Evolutionary conservation across 2,113 vertebrate species (phyloP).

Genomic region (Poeciliopsis retropinna): DNA sequence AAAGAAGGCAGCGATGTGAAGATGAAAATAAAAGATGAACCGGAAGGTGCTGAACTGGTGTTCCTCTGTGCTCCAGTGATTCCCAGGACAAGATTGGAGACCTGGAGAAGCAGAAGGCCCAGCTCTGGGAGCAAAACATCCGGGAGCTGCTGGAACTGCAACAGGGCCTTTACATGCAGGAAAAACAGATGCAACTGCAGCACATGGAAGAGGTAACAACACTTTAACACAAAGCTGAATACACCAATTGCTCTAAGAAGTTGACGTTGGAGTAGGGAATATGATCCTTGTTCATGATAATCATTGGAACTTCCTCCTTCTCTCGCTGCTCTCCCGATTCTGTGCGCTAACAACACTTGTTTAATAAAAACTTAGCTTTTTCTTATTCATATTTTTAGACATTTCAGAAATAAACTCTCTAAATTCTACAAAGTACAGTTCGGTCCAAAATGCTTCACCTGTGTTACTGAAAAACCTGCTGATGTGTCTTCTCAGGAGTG

Average conservation of each 20-base stretch:
- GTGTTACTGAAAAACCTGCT: conserved; percentile 23
- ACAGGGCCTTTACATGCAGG: conserved; percentile 73
- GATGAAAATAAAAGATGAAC: not conserved
- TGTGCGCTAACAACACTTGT: too few relatives aligned
- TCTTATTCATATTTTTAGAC: too few relatives aligned
- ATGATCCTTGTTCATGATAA: too few relatives aligned
- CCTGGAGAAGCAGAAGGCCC: conserved; percentile 63
- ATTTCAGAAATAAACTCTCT: too few relatives aligned
- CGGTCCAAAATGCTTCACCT: too few relatives aligned
- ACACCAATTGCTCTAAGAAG: too few relatives aligned
- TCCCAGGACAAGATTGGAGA: conserved; percentile 36
- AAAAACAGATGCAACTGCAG: conserved; percentile 74
- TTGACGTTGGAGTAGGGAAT: not conserved
- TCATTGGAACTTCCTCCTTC: too few relatives aligned
- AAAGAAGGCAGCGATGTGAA: not conserved
- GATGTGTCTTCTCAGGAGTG: conserved; percentile 72
- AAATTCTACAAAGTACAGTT: not conserved
- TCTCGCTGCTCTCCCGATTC: too few relatives aligned
- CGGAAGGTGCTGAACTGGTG: not conserved
- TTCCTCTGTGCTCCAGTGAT: conserved; percentile 54
- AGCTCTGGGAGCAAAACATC: conserved; percentile 82
- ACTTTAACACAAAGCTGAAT: not conserved
- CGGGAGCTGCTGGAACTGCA: conserved; percentile 82
- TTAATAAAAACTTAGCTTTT: too few relatives aligned
- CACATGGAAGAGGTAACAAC: conserved; percentile 81